These are phyloP conservation scores for Holothuria leucospilota DNA, from an alignment of 53 echinoderm and acorn worm species.

Conservation along the genomic window DNA sequence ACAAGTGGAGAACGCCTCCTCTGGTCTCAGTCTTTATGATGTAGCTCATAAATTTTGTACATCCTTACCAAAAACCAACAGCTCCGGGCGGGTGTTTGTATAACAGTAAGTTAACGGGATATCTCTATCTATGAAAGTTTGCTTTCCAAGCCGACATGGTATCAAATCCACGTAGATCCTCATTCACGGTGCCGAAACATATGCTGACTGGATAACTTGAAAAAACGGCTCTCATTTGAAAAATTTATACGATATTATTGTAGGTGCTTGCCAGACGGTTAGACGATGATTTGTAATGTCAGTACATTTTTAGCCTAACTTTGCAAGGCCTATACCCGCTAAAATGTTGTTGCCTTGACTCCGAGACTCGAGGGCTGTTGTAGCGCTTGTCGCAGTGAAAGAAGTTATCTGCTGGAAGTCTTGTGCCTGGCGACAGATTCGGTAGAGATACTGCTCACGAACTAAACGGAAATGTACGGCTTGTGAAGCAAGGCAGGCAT, in stretches of 20 bases:
- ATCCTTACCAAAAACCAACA: conserved; percentile 37
- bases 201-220: not conserved
- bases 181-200: not conserved
- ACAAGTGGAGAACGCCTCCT: not conserved
- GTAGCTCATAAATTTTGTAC: conserved; percentile 20
- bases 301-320: not conserved
- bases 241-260: conserved; percentile 2
- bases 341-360: conserved; percentile 21
- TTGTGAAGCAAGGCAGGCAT: not conserved
- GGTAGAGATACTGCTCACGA: conserved; percentile 20
- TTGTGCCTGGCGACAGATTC: conserved; percentile 32
- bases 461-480: conserved; percentile 3
- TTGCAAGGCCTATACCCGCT: not conserved
- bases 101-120: not conserved
- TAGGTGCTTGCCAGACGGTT: conserved; percentile 24
- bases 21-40: not conserved
- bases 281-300: conserved; percentile 24
- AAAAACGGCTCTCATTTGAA: too few relatives aligned
- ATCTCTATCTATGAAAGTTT: conserved; percentile 5
- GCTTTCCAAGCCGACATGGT: not conserved
- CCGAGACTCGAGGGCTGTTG: not conserved
- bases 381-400: not conserved
- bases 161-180: not conserved
- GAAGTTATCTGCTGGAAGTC: conserved; percentile 23
- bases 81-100: not conserved